Conservation (phyloP, 2,797 vertebrate species). For the Gymnodraco acuticeps region DNA sequence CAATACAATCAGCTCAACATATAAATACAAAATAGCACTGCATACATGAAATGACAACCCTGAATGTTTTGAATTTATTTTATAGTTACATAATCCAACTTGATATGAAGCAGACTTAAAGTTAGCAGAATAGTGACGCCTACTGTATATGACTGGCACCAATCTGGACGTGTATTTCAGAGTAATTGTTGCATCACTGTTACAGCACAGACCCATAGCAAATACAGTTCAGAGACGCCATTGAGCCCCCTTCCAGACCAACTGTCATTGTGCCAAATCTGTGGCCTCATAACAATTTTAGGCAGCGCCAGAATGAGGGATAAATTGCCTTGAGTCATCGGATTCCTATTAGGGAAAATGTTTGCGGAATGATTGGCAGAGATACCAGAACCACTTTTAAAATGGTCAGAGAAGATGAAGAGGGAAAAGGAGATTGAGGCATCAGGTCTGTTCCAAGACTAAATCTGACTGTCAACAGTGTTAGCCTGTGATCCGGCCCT, state of each 20-base stretch:
- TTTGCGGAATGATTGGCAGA: slow-evolving; percentile 70
- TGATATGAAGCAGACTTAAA: background rate
- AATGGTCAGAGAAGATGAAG: slow-evolving; percentile 73
- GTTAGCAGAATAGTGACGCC: background rate
- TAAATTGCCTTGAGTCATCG: slow-evolving; percentile 73
- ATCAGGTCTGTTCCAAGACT: slow-evolving; percentile 66
- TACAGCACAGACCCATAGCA: slow-evolving; percentile 31
- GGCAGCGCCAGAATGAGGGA: slow-evolving; percentile 56
- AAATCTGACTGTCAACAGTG: slow-evolving; percentile 73
- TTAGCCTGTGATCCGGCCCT: slow-evolving; percentile 56
- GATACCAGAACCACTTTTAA: slow-evolving; percentile 71
- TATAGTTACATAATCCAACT: background rate
- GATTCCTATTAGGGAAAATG: slow-evolving; percentile 75
- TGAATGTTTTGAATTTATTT: background rate
- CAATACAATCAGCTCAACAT: background rate
- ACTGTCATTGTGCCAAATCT: slow-evolving; percentile 58
- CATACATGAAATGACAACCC: background rate
- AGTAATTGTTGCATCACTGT: slow-evolving; percentile 43
- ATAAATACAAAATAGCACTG: background rate
- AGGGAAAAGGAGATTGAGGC: slow-evolving; percentile 57
- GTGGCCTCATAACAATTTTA: slow-evolving; percentile 60
- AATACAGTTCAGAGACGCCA: slow-evolving; percentile 44
- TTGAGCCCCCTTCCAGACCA: slow-evolving; percentile 38
- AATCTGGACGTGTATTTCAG: slow-evolving; percentile 5
- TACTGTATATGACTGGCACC: background rate